These are phyloP conservation scores for Apteryx owenii DNA, from an alignment of 2,113 vertebrate genomes.

Conservation along the genomic window DNA sequence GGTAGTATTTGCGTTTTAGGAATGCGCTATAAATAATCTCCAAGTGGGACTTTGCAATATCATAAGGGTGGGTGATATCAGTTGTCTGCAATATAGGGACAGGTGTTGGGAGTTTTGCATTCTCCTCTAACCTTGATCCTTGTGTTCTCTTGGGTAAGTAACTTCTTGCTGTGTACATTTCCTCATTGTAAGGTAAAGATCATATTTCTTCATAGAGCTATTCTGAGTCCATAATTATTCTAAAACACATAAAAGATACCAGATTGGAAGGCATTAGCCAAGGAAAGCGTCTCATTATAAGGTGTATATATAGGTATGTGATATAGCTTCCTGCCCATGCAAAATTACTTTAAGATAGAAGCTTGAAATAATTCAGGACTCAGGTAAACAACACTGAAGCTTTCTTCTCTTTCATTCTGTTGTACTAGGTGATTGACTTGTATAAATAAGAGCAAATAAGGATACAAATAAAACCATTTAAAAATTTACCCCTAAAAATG, in stretches of 20 bases:
- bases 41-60: neutral
- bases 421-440: neutral
- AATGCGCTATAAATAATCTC: neutral
- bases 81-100: neutral
- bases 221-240: neutral
- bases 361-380: neutral
- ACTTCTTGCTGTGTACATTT: neutral
- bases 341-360: neutral
- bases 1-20: neutral
- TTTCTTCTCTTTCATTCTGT: neutral
- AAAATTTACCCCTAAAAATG: neutral
- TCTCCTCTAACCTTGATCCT: neutral
- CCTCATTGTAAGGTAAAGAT: neutral
- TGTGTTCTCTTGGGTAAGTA: neutral
- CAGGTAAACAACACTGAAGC: neutral
- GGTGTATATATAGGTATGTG: neutral
- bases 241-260: neutral
- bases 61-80: neutral
- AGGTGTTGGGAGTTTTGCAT: neutral
- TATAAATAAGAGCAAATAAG: neutral
- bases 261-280: neutral
- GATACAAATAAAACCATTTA: neutral
- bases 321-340: neutral
- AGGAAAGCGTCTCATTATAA: neutral
- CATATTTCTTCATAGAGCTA: neutral